phyloP scores from a whole-genome alignment of 2,113 vertebrate species.

The Tretioscincus oriximinensis region DNA sequence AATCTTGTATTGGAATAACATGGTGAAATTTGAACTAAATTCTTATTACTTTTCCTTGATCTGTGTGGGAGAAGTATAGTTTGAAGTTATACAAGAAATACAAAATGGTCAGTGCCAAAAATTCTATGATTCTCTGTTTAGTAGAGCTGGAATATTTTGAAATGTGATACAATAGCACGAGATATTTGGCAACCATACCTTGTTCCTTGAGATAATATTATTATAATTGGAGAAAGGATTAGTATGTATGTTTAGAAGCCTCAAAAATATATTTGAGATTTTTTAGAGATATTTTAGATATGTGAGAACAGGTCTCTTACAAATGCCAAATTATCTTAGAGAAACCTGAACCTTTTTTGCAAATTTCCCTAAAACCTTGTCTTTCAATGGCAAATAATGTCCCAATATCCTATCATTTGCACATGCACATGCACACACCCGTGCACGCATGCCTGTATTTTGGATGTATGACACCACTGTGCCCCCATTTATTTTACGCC shows the following conservation, averaged over 20 bases:
- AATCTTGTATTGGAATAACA: neutral
- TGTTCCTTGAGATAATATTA: slow-evolving; percentile 8
- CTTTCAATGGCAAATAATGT: too few relatives aligned
- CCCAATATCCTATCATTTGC: too few relatives aligned
- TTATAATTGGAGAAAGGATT: slow-evolving; percentile 20
- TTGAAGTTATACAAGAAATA: neutral
- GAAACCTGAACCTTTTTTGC: neutral
- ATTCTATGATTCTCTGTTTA: slow-evolving; percentile 4
- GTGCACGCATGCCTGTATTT: too few relatives aligned
- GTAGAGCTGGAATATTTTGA: slow-evolving; percentile 8
- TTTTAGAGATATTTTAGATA: neutral
- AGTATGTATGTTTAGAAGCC: slow-evolving; percentile 14
- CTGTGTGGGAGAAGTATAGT: neutral
- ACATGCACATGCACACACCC: too few relatives aligned
- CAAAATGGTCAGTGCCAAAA: neutral
- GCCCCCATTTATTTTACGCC: too few relatives aligned
- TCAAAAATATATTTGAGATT: neutral
- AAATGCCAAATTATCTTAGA: neutral
- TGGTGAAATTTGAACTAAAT: neutral
- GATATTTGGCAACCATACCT: slow-evolving; percentile 1
- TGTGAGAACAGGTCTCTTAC: too few relatives aligned
- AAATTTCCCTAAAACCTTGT: neutral
- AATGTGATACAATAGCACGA: neutral
- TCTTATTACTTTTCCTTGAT: neutral
- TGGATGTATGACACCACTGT: too few relatives aligned